Conservation (phyloP, 2,888 invertebrate genomes). For the Amphipoea oculea region DNA sequence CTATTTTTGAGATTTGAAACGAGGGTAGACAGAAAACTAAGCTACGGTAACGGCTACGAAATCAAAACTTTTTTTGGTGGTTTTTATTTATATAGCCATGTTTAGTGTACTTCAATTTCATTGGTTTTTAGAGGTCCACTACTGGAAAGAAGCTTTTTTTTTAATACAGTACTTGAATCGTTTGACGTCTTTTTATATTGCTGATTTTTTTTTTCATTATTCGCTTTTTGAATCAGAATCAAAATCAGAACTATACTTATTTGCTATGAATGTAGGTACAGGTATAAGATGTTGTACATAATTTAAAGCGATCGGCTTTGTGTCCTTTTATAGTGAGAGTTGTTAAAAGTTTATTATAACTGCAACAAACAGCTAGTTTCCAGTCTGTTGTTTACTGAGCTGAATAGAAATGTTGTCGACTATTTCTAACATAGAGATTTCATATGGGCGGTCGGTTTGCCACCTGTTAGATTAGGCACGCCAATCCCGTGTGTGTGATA, state of each 20-base stretch:
- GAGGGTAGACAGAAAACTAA: not conserved
- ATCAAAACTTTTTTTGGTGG: not conserved
- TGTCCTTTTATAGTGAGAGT: not conserved
- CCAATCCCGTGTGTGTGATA: conserved; percentile 22
- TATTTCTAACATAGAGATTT: conserved; percentile 30
- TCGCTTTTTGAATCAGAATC: no score
- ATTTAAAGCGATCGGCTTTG: no score
- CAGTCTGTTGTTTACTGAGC: not conserved
- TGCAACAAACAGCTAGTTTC: not conserved
- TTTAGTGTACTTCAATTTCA: no score
- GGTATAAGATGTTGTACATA: no score
- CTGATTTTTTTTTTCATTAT: not conserved
- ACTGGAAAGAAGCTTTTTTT: no score
- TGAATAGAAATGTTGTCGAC: conserved; percentile 1
- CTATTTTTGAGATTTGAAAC: conserved; percentile 11
- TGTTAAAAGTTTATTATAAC: not conserved
- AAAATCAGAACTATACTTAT: no score
- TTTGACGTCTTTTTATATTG: not conserved
- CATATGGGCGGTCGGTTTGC: conserved; percentile 30
- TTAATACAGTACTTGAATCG: not conserved
- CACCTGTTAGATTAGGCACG: conserved; percentile 58
- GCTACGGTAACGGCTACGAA: not conserved
- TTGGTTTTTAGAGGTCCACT: not conserved
- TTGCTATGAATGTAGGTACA: no score
- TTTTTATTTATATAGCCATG: rapidly evolving